phyloP scores from a whole-genome alignment of 2,113 vertebrate species.

The Gulo gulo region DNA sequence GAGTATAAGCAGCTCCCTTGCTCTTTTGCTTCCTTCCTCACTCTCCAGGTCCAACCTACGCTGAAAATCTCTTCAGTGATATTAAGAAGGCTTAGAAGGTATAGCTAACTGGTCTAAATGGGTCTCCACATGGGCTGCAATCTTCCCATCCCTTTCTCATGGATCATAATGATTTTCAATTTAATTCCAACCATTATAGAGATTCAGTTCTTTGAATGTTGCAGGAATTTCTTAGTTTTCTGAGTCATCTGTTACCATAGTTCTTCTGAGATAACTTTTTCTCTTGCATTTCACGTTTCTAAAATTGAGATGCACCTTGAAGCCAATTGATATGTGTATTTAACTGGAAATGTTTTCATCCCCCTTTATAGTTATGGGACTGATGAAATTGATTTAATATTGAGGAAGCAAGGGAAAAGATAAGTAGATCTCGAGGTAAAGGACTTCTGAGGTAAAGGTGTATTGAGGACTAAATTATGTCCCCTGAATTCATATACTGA shows the following conservation, averaged over 20 bases:
- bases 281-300: not conserved
- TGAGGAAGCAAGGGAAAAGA: not conserved
- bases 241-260: not conserved
- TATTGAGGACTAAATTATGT: not conserved
- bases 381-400: not conserved
- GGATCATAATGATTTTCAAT: not conserved
- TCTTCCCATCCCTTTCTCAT: not conserved
- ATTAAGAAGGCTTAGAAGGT: not conserved
- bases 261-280: not conserved
- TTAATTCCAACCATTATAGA: not conserved
- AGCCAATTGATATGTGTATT: not conserved
- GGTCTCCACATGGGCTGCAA: fast-evolving
- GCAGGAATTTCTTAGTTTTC: not conserved
- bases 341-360: not conserved
- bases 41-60: not conserved
- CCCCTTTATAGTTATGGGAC: not conserved
- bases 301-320: not conserved
- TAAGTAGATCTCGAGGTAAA: not conserved
- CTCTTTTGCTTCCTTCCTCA: not conserved
- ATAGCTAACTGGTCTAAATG: not conserved
- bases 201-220: not conserved
- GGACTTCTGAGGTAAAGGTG: not conserved
- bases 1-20: fast-evolving
- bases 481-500: not conserved
- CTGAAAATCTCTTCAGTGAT: not conserved